Percentiles rank a stretch among this genome's conserved stretches.
phyloP scores from a whole-genome alignment of 2,888 invertebrate species.

The Cylindroiulus punctatus region DNA sequence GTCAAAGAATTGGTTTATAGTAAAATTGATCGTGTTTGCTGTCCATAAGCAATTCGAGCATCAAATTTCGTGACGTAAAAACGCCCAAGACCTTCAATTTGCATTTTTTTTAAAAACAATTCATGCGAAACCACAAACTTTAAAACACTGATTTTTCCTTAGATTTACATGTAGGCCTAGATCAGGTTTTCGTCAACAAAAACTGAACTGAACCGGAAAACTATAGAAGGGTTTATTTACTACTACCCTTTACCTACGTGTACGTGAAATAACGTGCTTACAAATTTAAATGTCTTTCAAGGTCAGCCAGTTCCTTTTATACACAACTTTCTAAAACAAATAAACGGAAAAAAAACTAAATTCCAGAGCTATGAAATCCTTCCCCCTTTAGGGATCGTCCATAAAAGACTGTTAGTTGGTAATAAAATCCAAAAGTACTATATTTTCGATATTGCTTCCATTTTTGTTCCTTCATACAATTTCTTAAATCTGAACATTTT shows the following conservation, averaged over 20 bases:
- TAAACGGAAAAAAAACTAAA: not conserved
- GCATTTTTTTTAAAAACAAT: not conserved
- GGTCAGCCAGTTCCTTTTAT: not conserved
- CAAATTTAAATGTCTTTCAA: not conserved
- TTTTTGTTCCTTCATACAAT: too few species aligned
- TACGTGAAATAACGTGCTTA: not conserved
- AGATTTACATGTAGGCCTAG: too few species aligned
- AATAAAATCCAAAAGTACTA: too few species aligned
- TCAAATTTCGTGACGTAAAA: not conserved
- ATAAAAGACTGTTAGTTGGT: too few species aligned
- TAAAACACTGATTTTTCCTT: not conserved
- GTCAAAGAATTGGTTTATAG: too few species aligned
- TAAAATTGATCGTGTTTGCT: not conserved
- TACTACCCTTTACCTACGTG: not conserved
- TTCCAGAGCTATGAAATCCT: not conserved
- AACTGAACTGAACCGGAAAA: slow-evolving; percentile 34
- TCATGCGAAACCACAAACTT: not conserved
- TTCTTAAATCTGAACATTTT: too few species aligned
- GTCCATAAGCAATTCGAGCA: too few species aligned
- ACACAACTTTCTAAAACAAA: not conserved
- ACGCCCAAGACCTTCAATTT: not conserved
- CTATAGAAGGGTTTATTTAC: not conserved
- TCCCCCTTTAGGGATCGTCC: not conserved
- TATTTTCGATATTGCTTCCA: too few species aligned
- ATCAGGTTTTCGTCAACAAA: slow-evolving; percentile 21